Evolutionary conservation across 1,140 invertebrate species (phyloP).

Genomic region (Caligus rogercresseyi): DNA sequence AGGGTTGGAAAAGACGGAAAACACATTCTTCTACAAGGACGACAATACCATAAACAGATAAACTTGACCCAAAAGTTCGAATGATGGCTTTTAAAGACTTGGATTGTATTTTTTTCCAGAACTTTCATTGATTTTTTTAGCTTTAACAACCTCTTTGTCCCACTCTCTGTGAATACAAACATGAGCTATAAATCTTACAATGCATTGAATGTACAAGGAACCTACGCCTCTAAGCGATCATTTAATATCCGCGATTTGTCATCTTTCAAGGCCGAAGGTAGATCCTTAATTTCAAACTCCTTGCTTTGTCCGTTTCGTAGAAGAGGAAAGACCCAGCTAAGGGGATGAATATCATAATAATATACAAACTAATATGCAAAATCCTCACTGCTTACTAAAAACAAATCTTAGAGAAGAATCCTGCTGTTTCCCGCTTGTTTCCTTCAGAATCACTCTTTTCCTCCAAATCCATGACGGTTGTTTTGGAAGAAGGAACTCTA

Average conservation of each 20-base stretch:
- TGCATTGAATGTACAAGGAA: neutral
- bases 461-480: too few relatives aligned
- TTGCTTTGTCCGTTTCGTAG: constrained; percentile 38
- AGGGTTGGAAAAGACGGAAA: constrained; percentile 20
- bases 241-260: constrained; percentile 35
- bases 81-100: constrained; percentile 22
- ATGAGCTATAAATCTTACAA: neutral
- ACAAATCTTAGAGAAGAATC: neutral
- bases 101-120: constrained; percentile 19
- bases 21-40: constrained; percentile 24
- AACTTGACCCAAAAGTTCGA: constrained; percentile 22
- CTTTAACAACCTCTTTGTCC: constrained; percentile 21
- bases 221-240: constrained; percentile 35
- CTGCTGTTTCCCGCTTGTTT: neutral
- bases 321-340: constrained; percentile 36
- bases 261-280: constrained; percentile 36
- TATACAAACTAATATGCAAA: constrained; percentile 10
- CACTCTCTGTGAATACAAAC: constrained; percentile 20
- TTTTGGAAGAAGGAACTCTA: too few relatives aligned
- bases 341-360: constrained; percentile 1
- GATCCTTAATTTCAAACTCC: constrained; percentile 35
- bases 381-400: too few relatives aligned
- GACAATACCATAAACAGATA: constrained; percentile 20
- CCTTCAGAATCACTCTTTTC: neutral
- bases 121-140: neutral